These are phyloP conservation scores for Amphipoea oculea DNA, from an alignment of 2,888 invertebrate species.

Conservation along the genomic window DNA sequence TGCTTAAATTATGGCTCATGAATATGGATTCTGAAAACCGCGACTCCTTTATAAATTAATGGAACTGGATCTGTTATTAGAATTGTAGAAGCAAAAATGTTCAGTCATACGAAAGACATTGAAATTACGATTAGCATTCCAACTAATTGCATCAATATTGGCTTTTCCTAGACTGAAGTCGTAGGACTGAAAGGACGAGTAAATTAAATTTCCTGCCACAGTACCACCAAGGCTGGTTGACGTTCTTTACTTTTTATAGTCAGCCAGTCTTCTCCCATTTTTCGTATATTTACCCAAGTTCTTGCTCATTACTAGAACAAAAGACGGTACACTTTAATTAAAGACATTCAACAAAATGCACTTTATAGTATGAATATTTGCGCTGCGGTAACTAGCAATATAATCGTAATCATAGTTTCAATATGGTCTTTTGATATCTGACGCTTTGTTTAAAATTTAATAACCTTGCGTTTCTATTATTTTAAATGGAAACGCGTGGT, in stretches of 20 bases:
- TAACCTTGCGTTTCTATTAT: too few relatives aligned
- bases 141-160: conserved; percentile 48
- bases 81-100: conserved; percentile 21
- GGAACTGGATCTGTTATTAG: conserved; percentile 5
- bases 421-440: not conserved
- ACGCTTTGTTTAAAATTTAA: not conserved
- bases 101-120: conserved; percentile 19
- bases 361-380: conserved; percentile 13
- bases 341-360: conserved; percentile 31
- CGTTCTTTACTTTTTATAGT: conserved; percentile 47
- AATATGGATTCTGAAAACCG: conserved; percentile 39
- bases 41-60: conserved; percentile 34
- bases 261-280: conserved; percentile 16
- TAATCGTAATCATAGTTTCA: not conserved
- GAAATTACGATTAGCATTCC: conserved; percentile 44
- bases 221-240: conserved; percentile 17
- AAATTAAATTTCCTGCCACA: conserved; percentile 32
- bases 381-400: not conserved
- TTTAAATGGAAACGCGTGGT: not conserved
- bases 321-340: conserved; percentile 48
- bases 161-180: conserved; percentile 21
- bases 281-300: conserved; percentile 49
- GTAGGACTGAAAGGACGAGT: conserved; percentile 6
- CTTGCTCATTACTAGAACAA: conserved; percentile 57
- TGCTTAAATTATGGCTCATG: conserved; percentile 41